Evolutionary conservation across 2,113 vertebrate species (phyloP).

Genomic region (Sphyrna mokarran): DNA sequence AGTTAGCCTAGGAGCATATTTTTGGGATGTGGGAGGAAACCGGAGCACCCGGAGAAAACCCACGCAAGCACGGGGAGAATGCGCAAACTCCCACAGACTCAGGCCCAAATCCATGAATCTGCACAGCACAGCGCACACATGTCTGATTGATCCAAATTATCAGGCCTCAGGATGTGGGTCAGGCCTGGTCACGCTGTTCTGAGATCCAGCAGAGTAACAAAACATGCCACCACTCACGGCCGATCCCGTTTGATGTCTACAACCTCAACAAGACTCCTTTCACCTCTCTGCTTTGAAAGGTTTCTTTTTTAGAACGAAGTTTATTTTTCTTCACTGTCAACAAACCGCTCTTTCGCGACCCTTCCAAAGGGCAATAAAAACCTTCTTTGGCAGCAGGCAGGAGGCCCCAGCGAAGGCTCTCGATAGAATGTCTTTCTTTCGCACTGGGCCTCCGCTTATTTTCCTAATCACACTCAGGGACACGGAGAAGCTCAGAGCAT

Average conservation of each 20-base stretch:
- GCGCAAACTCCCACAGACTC: too few relatives aligned
- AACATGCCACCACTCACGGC: not conserved
- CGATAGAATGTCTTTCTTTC: not conserved
- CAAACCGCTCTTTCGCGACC: not conserved
- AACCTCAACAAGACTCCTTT: conserved; percentile 6
- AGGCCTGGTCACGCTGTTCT: not conserved
- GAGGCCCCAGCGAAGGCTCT: not conserved
- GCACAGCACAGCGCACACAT: too few relatives aligned
- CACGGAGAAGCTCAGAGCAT: not conserved
- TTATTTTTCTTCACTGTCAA: not conserved
- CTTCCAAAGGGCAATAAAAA: not conserved
- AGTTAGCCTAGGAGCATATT: too few relatives aligned
- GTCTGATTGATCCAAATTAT: not conserved
- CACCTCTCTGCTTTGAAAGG: not conserved
- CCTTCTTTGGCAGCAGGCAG: not conserved
- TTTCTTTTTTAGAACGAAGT: not conserved
- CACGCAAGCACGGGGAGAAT: too few relatives aligned
- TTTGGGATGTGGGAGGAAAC: too few relatives aligned
- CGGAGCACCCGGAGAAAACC: too few relatives aligned
- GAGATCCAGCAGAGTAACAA: too few relatives aligned
- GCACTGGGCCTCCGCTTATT: not conserved
- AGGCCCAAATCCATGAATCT: too few relatives aligned
- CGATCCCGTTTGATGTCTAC: too few relatives aligned
- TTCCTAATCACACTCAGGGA: conserved; percentile 11
- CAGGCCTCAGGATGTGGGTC: not conserved